Base-by-base conservation (phyloP, 1,140 invertebrate species). In the Mylabris phalerata region DNA sequence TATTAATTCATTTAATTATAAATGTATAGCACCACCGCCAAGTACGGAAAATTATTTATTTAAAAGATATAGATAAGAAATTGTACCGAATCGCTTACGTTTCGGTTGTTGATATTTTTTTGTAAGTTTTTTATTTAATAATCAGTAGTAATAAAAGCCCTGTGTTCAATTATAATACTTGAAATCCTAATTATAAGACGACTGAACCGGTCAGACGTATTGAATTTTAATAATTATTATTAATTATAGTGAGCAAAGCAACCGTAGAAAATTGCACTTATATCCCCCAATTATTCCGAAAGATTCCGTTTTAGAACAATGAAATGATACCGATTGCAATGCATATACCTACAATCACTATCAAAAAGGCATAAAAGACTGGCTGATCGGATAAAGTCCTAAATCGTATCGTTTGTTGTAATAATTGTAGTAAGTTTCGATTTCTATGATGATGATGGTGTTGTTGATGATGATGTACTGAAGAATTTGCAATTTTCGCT, bases 341-440 rank as follows among this genome's bases (percentile, higher is more conserved):
- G 51, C 84, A 62, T 61, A 88, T 76, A 54, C 84, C 84, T 63
- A 87, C 67, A 57, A 86, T 50, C 40, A 81, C 78, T 71, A 89
- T 82, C 40, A 75, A 77, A 49, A 77, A 70, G 27, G 87, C 73
- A 66, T 86, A 79, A 46, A 87, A 76, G 54, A 83, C 73, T 64
- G 87, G 83, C 59, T 82, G 80, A 69, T 87, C 83, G 25, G 80
- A 80, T 67, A 85, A 71, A 50, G 75, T 76, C 66, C 75, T 77
- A 50, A 75, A 73, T 55, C 76, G 73, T 3, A 68, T 58, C 3
- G 64, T 52, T 60, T 70, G 60, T 64, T 64, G 60, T 27, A 71
- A 27, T 63, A 60, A 55, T 54, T 69, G 52, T 11, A 57, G 51
- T 52, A 73, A 69, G 25, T 55, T 57, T 58, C 50, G 25, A 66